Evolutionary conservation across 2,888 invertebrate species (phyloP), one percentile per base, ranked within the genome.

Genomic region (Julus scandinavius): DNA sequence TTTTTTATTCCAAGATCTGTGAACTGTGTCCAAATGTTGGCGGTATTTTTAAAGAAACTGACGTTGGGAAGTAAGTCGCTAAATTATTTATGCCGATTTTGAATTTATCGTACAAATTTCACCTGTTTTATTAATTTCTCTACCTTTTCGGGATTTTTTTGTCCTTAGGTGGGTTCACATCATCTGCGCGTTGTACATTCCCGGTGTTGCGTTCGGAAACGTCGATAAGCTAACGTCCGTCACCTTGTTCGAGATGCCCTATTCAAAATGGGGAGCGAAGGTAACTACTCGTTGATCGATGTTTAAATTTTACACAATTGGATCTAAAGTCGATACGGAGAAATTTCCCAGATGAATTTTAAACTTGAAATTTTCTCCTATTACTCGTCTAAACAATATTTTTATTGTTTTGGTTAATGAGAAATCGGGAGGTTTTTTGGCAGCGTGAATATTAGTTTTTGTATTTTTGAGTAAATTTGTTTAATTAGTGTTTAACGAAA

Each of bases 221-320:
- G 95, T 95, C 89, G 97, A 98, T 92, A 96, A 96, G 90, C 93
- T 99, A 45, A 96, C 97, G 0, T 97, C 97, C 85, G 93, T 99
- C 29, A 98, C 98, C 0, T 93, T 99, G 89, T 98, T 98, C 92
- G 98, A 99, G 93, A 97, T 99, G 96, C 97, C 97, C n/a, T 98
- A 98, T 92, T 96, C 96, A 88, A 96, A 97, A 91, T 99, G 98
- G 97, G 99, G 99, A 63, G 96, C 97, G 11, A 97, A 97, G 91
- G 93, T 93, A 90, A 29, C 29, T 29, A 29, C 29, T 29, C 89
- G 88, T 88, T 49, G 4, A 13, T 45, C 7, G 45, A 1, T 45
- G 45, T 45, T 45, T 29, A 29, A n/a, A n/a, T 13, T 86, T 89
- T 54, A 50, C 5, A 17, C 29, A 40, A 84, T 17, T 80, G 0